Base-by-base conservation (phyloP, 2,113 vertebrate species). In the Sphaerodactylus townsendi region DNA sequence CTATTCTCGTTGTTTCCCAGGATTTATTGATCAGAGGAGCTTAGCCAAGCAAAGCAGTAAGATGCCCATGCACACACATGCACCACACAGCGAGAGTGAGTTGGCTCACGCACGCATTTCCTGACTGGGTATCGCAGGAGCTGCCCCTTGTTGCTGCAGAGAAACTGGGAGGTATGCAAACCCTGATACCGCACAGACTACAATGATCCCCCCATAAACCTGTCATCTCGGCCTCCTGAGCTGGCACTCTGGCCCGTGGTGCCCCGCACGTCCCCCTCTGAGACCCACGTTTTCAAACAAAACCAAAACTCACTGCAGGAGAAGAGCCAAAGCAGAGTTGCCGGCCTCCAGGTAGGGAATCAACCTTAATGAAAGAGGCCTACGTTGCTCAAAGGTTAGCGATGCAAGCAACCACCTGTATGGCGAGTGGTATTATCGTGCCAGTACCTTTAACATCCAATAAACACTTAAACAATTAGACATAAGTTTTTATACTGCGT, bases 261-360 rank as follows among this genome's bases (percentile, higher is more conserved):
- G 10, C 28, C 44, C 1, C 0, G 70, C 53, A 81, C 71, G 5
- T 84, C 77, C 71, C 0, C 0, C 9, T 0, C 0, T 30, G 10
- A 25, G 5, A 81, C 53, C 76, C 79, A 68, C 48, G 83, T 44
- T 72, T 87, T 72, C 46, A 23, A 56, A 56, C 19, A 23, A 56
- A 56, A 56, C 21, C 70, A 68, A 68, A 15, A n/a, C 28, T 23
- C 1, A 5, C 65, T 0, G 0, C 65, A 66, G 46, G 17, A 74
- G 44, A 70, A 48, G 59, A 82, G 75, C 23, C 0, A 0, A 85
- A 39, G 65, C 0, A 0, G 0, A 48, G 85, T 1, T 44, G 33
- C 64, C 84, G 53, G 4, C 44, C 44, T 44, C 44, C 44, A 44
- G 44, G 44, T 44, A 9, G 44, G 4, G 44, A n/a, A n/a, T n/a